Evolutionary conservation across 2,113 vertebrate species (phyloP).

Genomic region (Collichthys lucidus): DNA sequence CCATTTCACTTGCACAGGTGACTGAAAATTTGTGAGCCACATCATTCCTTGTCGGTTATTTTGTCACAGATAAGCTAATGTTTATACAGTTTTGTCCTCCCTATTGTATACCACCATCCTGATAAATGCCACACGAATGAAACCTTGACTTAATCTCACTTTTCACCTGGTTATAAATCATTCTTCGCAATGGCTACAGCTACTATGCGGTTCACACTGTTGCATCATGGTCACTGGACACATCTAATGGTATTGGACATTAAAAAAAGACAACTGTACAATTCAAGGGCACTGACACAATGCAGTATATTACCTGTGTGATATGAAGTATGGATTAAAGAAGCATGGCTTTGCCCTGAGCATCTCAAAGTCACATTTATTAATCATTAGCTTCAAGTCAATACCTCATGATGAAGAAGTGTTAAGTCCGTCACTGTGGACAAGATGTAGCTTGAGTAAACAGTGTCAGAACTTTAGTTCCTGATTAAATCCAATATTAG

Average conservation of each 20-base stretch:
- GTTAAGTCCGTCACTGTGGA: slow-evolving; percentile 7
- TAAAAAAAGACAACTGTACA: slow-evolving; percentile 10
- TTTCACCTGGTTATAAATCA: slow-evolving; percentile 62
- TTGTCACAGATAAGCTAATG: slow-evolving; percentile 57
- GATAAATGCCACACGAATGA: slow-evolving; percentile 43
- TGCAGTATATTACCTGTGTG: background rate
- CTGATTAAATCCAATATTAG: slow-evolving; percentile 1
- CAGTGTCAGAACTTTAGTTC: background rate
- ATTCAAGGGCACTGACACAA: slow-evolving; percentile 33
- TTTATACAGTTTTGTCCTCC: slow-evolving; percentile 71
- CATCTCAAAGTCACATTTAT: slow-evolving; percentile 29
- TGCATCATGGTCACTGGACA: background rate
- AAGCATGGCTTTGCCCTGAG: slow-evolving; percentile 40
- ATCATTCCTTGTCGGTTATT: slow-evolving; percentile 24
- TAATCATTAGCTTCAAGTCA: slow-evolving; percentile 42
- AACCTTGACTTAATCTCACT: slow-evolving; percentile 32
- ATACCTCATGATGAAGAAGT: slow-evolving; percentile 38
- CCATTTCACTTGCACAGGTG: background rate
- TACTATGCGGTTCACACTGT: background rate
- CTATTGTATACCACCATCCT: slow-evolving; percentile 4
- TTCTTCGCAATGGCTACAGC: background rate
- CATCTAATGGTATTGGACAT: background rate
- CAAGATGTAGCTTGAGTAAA: slow-evolving; percentile 1
- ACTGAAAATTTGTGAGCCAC: slow-evolving; percentile 19
- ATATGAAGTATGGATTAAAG: slow-evolving; percentile 10